Conservation (phyloP, 2,113 vertebrate species). For the Pelodiscus sinensis region DNA sequence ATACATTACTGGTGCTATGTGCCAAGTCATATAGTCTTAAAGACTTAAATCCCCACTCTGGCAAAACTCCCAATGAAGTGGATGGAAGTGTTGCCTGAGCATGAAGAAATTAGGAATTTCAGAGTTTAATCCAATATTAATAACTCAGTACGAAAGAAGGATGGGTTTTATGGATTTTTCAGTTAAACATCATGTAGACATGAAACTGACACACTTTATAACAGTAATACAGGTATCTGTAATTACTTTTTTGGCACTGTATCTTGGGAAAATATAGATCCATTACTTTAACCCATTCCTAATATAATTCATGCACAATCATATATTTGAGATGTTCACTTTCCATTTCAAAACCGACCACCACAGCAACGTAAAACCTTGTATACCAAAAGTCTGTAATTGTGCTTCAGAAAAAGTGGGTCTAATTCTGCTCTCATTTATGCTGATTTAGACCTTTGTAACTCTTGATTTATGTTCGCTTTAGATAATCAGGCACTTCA, state of each 20-base stretch:
- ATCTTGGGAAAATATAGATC: conserved; percentile 59
- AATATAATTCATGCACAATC: conserved; percentile 40
- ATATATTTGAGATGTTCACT: conserved; percentile 1
- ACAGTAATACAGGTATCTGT: conserved; percentile 67
- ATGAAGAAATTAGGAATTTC: conserved; percentile 39
- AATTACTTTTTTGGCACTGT: conserved; percentile 69
- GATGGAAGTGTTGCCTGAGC: conserved; percentile 44
- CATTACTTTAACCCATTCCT: conserved; percentile 75
- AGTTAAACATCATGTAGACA: conserved; percentile 71
- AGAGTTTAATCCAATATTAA: conserved; percentile 57
- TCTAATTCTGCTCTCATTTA: neutral
- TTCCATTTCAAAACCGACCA: conserved; percentile 30
- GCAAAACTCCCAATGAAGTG: conserved; percentile 39
- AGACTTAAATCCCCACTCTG: conserved; percentile 38
- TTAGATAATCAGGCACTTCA: neutral
- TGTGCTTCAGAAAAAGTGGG: conserved; percentile 21
- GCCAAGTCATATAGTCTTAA: neutral
- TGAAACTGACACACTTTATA: conserved; percentile 67
- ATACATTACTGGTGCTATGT: neutral
- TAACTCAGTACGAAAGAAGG: conserved; percentile 66
- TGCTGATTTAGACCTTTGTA: neutral
- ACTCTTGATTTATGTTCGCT: neutral
- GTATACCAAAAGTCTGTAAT: conserved; percentile 66
- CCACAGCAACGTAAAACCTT: conserved; percentile 39
- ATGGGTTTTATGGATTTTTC: conserved; percentile 74